A percentile compares a stretch with the other conserved stretches of the same genome.
phyloP scores from a whole-genome alignment of 2,113 vertebrate genomes.

The Phycodurus eques region DNA sequence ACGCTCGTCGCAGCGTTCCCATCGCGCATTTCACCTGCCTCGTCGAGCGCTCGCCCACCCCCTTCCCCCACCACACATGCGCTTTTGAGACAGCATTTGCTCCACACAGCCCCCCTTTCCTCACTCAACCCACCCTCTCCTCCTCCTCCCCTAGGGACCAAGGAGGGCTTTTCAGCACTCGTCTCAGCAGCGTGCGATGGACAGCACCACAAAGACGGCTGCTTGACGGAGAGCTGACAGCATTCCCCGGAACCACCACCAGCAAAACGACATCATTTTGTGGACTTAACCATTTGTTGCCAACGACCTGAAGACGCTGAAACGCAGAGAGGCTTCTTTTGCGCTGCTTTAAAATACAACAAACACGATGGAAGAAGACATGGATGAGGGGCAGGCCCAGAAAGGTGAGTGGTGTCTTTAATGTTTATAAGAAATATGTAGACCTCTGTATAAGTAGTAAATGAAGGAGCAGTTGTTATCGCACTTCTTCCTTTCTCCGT shows the following conservation, averaged over 20 bases:
- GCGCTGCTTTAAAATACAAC: slow-evolving; percentile 60
- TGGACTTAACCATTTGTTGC: slow-evolving; percentile 44
- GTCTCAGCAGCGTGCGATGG: slow-evolving; percentile 81
- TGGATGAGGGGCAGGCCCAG: slow-evolving; percentile 98
- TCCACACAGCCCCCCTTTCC: slow-evolving; percentile 55
- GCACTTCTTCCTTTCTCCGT: slow-evolving; percentile 59
- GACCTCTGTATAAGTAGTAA: slow-evolving; percentile 20
- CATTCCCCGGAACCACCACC: slow-evolving; percentile 72
- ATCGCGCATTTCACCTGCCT: slow-evolving; percentile 39
- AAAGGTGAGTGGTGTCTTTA: slow-evolving; percentile 80
- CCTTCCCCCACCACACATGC: slow-evolving; percentile 33
- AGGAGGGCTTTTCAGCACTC: slow-evolving; percentile 80
- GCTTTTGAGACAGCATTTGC: slow-evolving; percentile 56
- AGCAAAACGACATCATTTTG: slow-evolving; percentile 64
- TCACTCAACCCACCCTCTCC: slow-evolving; percentile 12
- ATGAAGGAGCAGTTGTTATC: slow-evolving; percentile 56
- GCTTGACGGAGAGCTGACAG: slow-evolving; percentile 90
- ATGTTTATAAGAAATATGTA: slow-evolving; percentile 9
- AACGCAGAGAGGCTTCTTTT: slow-evolving; percentile 3
- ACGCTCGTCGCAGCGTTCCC: slow-evolving; percentile 54
- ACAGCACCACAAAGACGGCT: slow-evolving; percentile 85
- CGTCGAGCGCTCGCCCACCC: slow-evolving; percentile 1
- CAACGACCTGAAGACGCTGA: slow-evolving; percentile 24
- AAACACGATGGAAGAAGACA: slow-evolving; percentile 95
- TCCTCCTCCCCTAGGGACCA: slow-evolving; percentile 68